Conservation (phyloP, 2,888 invertebrate genomes). For the Eledona agricola region DNA sequence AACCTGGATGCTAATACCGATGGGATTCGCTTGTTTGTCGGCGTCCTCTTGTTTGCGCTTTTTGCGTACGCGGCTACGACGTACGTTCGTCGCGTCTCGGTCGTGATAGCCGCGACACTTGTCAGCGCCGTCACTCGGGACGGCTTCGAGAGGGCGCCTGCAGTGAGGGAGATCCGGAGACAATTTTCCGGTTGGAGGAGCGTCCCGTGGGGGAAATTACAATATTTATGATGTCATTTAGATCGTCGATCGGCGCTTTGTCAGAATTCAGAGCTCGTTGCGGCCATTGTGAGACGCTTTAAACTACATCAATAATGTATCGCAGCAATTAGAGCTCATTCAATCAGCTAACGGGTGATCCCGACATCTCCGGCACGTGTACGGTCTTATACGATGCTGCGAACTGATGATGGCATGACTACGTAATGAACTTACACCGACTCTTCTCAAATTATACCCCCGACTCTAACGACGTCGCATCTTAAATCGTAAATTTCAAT, state of each 20-base stretch:
- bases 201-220: constrained; percentile 56
- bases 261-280: constrained; percentile 51
- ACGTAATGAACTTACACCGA: constrained; percentile 35
- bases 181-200: constrained; percentile 53
- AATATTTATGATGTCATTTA: constrained; percentile 61
- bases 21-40: constrained; percentile 43
- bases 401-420: constrained; percentile 38
- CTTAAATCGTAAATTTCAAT: too few species aligned
- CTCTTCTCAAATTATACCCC: constrained; percentile 21
- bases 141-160: constrained; percentile 24
- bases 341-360: constrained; percentile 49
- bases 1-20: constrained; percentile 53
- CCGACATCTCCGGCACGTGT: constrained; percentile 45
- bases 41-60: constrained; percentile 37
- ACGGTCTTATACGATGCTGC: constrained; percentile 35
- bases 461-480: too few species aligned
- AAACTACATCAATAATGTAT: constrained; percentile 58
- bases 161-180: constrained; percentile 44
- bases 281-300: constrained; percentile 52
- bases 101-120: constrained; percentile 14
- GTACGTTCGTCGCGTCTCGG: too few species aligned
- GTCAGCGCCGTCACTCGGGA: constrained; percentile 20
- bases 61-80: too few species aligned
- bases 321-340: constrained; percentile 56
- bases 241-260: constrained; percentile 56